Evolutionary conservation across 2,888 invertebrate species (phyloP).

Genomic region (Coecobrya sp.): DNA sequence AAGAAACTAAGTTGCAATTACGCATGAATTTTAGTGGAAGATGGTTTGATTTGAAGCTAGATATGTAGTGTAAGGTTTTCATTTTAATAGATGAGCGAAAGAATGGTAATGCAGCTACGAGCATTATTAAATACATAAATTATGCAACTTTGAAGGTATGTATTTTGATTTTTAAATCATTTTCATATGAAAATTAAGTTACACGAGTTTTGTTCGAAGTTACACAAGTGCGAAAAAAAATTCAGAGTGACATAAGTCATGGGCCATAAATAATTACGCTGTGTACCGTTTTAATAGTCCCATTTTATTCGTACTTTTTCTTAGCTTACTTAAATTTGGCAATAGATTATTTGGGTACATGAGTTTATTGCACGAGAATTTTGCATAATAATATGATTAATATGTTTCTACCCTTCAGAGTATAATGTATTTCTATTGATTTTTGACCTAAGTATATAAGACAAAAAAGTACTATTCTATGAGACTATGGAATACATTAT

Average conservation of each 20-base stretch:
- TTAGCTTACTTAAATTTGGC: slow-evolving; percentile 22
- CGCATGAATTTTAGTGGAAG: too few relatives aligned
- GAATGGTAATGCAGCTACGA: too few relatives aligned
- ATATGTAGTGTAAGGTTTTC: too few relatives aligned
- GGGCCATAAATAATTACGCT: not conserved
- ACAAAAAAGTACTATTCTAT: not conserved
- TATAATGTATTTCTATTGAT: not conserved
- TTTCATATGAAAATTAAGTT: too few relatives aligned
- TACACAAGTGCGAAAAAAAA: not conserved
- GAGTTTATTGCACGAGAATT: slow-evolving; percentile 43
- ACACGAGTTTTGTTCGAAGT: too few relatives aligned
- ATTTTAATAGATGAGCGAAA: too few relatives aligned
- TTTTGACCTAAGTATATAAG: not conserved
- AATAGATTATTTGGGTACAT: slow-evolving; percentile 13
- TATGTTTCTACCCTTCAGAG: not conserved
- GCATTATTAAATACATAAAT: too few relatives aligned
- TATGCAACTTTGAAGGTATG: too few relatives aligned
- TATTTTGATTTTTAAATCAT: too few relatives aligned
- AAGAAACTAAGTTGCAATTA: too few relatives aligned
- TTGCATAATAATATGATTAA: not conserved
- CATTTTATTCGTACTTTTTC: slow-evolving; percentile 2
- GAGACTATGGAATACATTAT: not conserved
- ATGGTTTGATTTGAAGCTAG: too few relatives aligned
- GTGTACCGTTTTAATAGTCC: not conserved
- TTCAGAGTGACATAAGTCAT: not conserved